phyloP scores from a whole-genome alignment of 1,140 invertebrate species.

The Idris sp. region DNA sequence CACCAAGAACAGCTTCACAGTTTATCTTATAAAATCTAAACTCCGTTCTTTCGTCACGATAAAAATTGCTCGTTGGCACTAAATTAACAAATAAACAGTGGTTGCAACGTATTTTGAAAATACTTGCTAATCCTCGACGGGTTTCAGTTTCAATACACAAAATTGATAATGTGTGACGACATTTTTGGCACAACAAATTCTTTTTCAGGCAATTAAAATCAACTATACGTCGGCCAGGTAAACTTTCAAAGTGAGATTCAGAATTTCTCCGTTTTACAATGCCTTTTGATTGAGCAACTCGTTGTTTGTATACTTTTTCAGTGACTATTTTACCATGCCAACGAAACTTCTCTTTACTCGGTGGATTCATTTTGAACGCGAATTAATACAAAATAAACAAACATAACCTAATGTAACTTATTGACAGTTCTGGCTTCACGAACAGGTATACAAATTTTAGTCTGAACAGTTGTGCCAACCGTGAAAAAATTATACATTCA shows the following conservation, averaged over 20 bases:
- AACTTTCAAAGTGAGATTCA: constrained; percentile 1
- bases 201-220: background rate
- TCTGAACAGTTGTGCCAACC: no score
- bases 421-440: no score
- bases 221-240: constrained; percentile 2
- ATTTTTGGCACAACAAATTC: background rate
- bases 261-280: background rate
- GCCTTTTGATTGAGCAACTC: background rate
- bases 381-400: no score
- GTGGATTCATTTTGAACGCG: no score
- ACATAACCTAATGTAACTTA: no score
- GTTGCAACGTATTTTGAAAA: constrained; percentile 8
- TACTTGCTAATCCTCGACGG: background rate
- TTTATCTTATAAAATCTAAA: constrained; percentile 8
- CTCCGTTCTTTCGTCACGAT: background rate
- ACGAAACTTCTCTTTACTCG: no score
- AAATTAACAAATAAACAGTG: constrained; percentile 1
- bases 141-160: constrained; percentile 6
- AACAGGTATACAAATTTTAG: no score
- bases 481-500: no score
- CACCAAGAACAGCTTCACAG: background rate
- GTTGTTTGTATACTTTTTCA: constrained; percentile 7
- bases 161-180: background rate
- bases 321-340: constrained; percentile 12
- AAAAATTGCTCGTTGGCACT: background rate